Evolutionary conservation across 2,888 invertebrate species (phyloP).

Genomic region (Eremobia ochroleuca): DNA sequence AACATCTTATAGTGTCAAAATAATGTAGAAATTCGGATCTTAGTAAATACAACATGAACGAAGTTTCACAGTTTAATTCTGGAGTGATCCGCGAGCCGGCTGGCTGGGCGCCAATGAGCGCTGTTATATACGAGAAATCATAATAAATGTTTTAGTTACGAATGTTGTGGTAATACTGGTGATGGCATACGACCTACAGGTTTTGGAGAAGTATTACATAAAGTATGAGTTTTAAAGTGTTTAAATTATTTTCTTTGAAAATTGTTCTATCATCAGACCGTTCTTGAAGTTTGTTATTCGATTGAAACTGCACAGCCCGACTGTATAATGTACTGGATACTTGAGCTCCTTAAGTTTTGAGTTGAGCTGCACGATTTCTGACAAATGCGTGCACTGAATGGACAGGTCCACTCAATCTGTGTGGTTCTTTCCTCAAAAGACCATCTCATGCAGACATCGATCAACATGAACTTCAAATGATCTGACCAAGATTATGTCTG

Average conservation of each 20-base stretch:
- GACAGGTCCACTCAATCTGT: too few relatives aligned
- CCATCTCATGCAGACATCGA: too few relatives aligned
- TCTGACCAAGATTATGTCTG: too few relatives aligned
- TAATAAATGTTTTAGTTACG: constrained; percentile 66
- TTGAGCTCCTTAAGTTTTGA: too few relatives aligned
- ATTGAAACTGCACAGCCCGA: neutral
- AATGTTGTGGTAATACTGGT: constrained; percentile 54
- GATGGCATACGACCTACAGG: constrained; percentile 55
- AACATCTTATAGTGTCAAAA: constrained; percentile 44
- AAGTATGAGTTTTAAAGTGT: neutral
- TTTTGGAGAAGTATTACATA: constrained; percentile 32
- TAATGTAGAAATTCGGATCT: constrained; percentile 49
- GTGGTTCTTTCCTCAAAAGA: too few relatives aligned
- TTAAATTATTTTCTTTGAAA: neutral
- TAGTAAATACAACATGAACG: constrained; percentile 45
- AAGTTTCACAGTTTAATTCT: constrained; percentile 73
- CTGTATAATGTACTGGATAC: neutral
- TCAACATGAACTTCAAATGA: too few relatives aligned
- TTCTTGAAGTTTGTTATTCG: neutral
- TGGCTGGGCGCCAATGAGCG: constrained; percentile 74
- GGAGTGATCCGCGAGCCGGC: constrained; percentile 68
- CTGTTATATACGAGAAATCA: constrained; percentile 68
- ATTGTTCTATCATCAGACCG: neutral
- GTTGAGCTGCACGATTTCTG: too few relatives aligned
- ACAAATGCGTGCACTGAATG: too few relatives aligned